phyloP scores from a whole-genome alignment of 2,888 invertebrate species.

The Drosophila cracens region DNA sequence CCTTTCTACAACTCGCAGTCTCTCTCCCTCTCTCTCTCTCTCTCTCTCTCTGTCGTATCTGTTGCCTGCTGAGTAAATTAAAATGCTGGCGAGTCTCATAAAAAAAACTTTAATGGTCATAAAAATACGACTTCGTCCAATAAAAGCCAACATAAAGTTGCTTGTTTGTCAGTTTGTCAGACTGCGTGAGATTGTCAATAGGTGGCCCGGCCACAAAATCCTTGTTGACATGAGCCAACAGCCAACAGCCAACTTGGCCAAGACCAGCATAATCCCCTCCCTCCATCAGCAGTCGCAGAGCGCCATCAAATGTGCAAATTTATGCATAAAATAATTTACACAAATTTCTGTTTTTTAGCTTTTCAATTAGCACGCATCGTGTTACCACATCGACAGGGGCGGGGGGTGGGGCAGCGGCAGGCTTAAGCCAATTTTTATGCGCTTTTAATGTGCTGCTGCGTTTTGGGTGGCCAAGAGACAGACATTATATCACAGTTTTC shows the following conservation, averaged over 20 bases:
- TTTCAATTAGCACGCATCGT: conserved; percentile 68
- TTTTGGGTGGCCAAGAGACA: conserved; percentile 66
- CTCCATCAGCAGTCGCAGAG: neutral
- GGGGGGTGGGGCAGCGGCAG: neutral
- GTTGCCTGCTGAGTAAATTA: conserved; percentile 57
- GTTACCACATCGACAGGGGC: conserved; percentile 18
- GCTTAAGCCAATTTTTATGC: conserved; percentile 62
- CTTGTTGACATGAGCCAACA: conserved; percentile 61
- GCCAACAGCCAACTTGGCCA: conserved; percentile 5
- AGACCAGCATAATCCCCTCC: neutral
- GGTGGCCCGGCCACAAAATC: conserved; percentile 21
- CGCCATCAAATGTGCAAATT: conserved; percentile 69
- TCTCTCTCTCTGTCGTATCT: neutral
- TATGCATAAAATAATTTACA: conserved; percentile 77
- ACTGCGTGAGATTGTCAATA: conserved; percentile 22
- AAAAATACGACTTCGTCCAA: conserved; percentile 36
- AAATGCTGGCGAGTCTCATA: conserved; percentile 60
- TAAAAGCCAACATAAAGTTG: conserved; percentile 58
- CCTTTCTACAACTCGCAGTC: conserved; percentile 20
- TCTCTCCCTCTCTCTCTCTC: neutral
- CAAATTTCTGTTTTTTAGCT: conserved; percentile 69
- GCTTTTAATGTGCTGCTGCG: conserved; percentile 63
- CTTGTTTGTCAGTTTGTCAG: conserved; percentile 56
- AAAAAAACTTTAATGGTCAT: conserved; percentile 51
- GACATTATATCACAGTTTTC: conserved; percentile 29